Conservation (phyloP, 2,888 invertebrate species). For the Orthosia gothica region DNA sequence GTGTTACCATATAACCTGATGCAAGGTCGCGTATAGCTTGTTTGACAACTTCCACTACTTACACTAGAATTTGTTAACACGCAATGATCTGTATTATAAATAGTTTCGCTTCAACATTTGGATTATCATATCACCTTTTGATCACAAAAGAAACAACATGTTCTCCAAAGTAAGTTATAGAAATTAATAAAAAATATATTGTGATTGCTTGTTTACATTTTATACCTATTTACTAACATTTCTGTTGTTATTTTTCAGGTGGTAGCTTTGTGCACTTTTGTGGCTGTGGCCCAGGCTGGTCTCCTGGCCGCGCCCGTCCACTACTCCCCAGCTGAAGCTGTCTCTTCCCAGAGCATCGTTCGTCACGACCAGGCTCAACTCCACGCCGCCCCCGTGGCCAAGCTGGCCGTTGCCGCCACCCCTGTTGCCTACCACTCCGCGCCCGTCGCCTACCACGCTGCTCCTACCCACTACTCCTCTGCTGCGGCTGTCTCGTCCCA, state of each 20-base stretch:
- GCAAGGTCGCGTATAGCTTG: conserved; percentile 60
- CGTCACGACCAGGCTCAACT: conserved; percentile 77
- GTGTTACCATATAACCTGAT: conserved; percentile 51
- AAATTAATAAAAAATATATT: not conserved
- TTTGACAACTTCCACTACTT: conserved; percentile 74
- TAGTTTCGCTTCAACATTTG: conserved; percentile 68
- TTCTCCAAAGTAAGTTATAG: conserved; percentile 77
- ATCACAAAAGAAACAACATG: conserved; percentile 75
- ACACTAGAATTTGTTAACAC: conserved; percentile 61
- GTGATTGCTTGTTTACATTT: not conserved
- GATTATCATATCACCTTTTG: conserved; percentile 72
- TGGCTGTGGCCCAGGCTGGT: conserved; percentile 81
- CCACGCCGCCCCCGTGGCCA: conserved; percentile 64
- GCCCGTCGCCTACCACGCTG: conserved; percentile 68
- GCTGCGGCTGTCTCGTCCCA: conserved; percentile 61
- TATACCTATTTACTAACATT: not conserved
- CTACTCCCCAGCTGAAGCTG: conserved; percentile 80
- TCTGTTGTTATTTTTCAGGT: conserved; percentile 62
- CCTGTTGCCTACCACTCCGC: conserved; percentile 67
- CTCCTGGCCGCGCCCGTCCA: conserved; percentile 80
- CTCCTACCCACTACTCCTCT: conserved; percentile 63
- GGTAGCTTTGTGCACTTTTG: conserved; percentile 76
- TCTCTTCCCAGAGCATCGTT: conserved; percentile 84
- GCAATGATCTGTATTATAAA: conserved; percentile 72
- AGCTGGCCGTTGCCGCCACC: conserved; percentile 60